phyloP scores from a whole-genome alignment of 2,888 invertebrate genomes.

The Chelonus formosanus region DNA sequence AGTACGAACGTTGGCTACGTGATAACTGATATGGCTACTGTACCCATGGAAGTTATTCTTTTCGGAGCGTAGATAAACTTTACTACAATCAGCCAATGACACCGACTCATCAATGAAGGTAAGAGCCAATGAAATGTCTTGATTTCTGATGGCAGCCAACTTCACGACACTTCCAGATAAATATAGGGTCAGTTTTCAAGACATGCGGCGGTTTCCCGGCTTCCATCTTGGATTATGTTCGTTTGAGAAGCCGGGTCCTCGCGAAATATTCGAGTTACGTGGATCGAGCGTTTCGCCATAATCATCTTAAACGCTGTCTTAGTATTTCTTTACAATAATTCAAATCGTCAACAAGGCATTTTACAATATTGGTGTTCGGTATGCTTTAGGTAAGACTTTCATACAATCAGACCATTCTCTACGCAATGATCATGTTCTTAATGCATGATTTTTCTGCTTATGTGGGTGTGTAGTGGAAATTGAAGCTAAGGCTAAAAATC shows the following conservation, averaged over 20 bases:
- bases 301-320: slow-evolving; percentile 46
- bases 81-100: slow-evolving; percentile 18
- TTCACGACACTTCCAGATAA: slow-evolving; percentile 15
- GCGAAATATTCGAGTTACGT: slow-evolving; percentile 59
- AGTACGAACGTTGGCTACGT: slow-evolving; percentile 36
- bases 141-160: slow-evolving; percentile 11
- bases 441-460: slow-evolving; percentile 53
- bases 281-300: slow-evolving; percentile 53
- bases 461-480: slow-evolving; percentile 17
- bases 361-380: slow-evolving; percentile 72
- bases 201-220: slow-evolving; percentile 74
- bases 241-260: slow-evolving; percentile 76
- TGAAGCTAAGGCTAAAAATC: no score
- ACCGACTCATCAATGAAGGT: slow-evolving; percentile 14
- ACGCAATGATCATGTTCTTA: slow-evolving; percentile 10
- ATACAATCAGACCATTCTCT: background rate
- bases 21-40: slow-evolving; percentile 34
- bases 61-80: slow-evolving; percentile 6
- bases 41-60: slow-evolving; percentile 24
- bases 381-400: slow-evolving; percentile 73
- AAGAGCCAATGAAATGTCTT: slow-evolving; percentile 10
- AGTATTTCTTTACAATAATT: slow-evolving; percentile 46
- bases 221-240: slow-evolving; percentile 83
- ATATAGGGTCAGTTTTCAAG: slow-evolving; percentile 58
- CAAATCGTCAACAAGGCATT: slow-evolving; percentile 47